A percentile compares a stretch with the other conserved stretches of the same genome.
Conservation (phyloP, 1,140 invertebrate genomes). For the Drosophila leontia region DNA sequence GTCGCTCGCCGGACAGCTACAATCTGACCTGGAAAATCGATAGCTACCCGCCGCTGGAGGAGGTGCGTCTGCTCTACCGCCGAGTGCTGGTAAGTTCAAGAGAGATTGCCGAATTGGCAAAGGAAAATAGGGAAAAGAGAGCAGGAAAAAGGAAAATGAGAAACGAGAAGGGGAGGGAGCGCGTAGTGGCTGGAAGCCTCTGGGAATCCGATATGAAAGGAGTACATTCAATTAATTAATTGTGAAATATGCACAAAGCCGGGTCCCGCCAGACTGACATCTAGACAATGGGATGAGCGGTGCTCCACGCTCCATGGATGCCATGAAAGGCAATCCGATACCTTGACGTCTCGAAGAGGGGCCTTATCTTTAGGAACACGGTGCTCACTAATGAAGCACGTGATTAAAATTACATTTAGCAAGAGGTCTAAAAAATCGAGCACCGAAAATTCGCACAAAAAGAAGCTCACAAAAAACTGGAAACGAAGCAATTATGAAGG, state of each 20-base stretch:
- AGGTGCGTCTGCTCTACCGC: conserved; percentile 88
- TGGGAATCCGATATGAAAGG: conserved; percentile 48
- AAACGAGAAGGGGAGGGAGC: background rate
- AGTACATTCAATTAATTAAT: conserved; percentile 49
- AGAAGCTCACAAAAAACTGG: conserved; percentile 12
- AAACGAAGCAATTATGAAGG: conserved; percentile 30
- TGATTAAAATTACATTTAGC: conserved; percentile 60
- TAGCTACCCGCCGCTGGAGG: conserved; percentile 88
- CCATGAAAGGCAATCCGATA: conserved; percentile 25
- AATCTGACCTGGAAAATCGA: conserved; percentile 88
- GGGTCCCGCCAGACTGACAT: conserved; percentile 34
- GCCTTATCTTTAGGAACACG: conserved; percentile 12
- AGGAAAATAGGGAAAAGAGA: background rate
- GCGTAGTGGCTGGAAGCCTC: conserved; percentile 4
- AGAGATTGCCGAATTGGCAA: background rate
- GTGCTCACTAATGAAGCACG: conserved; percentile 66
- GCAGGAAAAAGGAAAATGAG: background rate
- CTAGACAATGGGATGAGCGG: conserved; percentile 27
- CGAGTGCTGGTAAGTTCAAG: conserved; percentile 87
- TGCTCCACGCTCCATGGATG: background rate
- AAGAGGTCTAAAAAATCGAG: conserved; percentile 26
- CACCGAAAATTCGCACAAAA: conserved; percentile 6
- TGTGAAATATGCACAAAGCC: conserved; percentile 33
- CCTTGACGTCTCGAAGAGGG: background rate
- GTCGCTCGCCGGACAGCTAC: conserved; percentile 86